Percentiles rank a stretch among this genome's conserved stretches.
Conservation (phyloP, 2,113 vertebrate genomes). For the Tetraodon nigroviridis region DNA sequence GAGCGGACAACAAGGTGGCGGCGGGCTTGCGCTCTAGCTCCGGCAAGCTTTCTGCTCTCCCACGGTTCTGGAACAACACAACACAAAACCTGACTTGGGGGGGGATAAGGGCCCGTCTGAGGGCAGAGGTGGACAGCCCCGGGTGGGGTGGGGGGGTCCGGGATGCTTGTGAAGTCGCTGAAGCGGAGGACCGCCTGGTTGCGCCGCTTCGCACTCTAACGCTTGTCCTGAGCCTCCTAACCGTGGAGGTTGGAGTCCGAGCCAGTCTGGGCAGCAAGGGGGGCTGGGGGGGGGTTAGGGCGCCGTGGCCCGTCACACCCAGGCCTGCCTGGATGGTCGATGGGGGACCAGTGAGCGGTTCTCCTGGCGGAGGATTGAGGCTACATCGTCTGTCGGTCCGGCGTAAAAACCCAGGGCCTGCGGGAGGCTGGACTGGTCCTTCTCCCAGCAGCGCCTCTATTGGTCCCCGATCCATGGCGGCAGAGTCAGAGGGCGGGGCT, state of each 20-base stretch:
- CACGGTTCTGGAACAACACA: conserved; percentile 42
- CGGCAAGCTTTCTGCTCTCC: conserved; percentile 31
- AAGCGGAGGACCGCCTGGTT: conserved; percentile 43
- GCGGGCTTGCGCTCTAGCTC: conserved; percentile 41
- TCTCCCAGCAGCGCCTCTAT: conserved; percentile 50
- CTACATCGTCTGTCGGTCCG: conserved; percentile 56
- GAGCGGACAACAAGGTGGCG: conserved; percentile 38
- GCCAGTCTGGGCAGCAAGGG: conserved; percentile 38
- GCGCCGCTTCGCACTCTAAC: conserved; percentile 41
- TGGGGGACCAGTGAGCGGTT: conserved; percentile 60
- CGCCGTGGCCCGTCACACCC: conserved; percentile 74
- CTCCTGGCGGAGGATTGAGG: conserved; percentile 56
- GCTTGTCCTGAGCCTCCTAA: conserved; percentile 64
- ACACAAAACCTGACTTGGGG: conserved; percentile 52
- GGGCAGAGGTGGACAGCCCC: conserved; percentile 16
- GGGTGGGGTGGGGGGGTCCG: too few species aligned
- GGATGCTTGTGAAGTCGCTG: conserved; percentile 42
- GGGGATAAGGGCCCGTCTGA: conserved; percentile 32
- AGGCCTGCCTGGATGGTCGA: conserved; percentile 89
- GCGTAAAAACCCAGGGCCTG: conserved; percentile 54
- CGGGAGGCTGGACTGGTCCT: conserved; percentile 48
- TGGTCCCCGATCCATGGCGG: conserved; percentile 73
- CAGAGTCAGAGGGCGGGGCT: conserved; percentile 72
- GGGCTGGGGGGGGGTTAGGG: too few species aligned
- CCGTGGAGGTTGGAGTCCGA: conserved; percentile 44